These are phyloP conservation scores for Grapholita molesta DNA, from an alignment of 1,140 invertebrate species.

Conservation along the genomic window DNA sequence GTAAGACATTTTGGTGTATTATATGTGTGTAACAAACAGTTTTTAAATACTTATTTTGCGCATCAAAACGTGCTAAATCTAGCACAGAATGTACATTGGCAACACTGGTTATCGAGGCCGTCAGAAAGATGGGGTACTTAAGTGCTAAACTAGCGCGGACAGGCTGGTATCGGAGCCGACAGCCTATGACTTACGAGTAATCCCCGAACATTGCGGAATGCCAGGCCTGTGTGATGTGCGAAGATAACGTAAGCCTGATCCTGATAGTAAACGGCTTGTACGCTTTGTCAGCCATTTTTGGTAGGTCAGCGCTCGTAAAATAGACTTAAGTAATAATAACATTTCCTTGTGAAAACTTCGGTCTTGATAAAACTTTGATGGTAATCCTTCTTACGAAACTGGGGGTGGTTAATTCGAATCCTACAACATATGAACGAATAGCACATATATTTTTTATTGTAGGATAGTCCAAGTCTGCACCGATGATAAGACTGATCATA, in stretches of 20 bases:
- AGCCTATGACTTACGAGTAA: constrained; percentile 22
- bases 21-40: no score
- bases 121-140: constrained; percentile 28
- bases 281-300: neutral
- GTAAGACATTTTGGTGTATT: no score
- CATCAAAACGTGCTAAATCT: neutral
- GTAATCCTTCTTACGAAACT: neutral
- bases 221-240: neutral
- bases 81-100: neutral
- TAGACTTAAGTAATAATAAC: neutral
- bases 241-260: constrained; percentile 28
- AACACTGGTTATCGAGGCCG: constrained; percentile 15
- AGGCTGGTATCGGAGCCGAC: constrained; percentile 22
- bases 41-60: neutral
- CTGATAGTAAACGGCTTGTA: constrained; percentile 13
- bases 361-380: neutral
- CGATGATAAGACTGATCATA: no score
- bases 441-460: no score
- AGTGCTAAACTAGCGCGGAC: constrained; percentile 24
- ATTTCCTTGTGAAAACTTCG: neutral
- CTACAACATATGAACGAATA: no score
- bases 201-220: neutral
- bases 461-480: no score
- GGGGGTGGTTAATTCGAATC: no score
- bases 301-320: neutral